Base-by-base conservation (phyloP, 1,140 invertebrate genomes). In the Argopecten irradians region DNA sequence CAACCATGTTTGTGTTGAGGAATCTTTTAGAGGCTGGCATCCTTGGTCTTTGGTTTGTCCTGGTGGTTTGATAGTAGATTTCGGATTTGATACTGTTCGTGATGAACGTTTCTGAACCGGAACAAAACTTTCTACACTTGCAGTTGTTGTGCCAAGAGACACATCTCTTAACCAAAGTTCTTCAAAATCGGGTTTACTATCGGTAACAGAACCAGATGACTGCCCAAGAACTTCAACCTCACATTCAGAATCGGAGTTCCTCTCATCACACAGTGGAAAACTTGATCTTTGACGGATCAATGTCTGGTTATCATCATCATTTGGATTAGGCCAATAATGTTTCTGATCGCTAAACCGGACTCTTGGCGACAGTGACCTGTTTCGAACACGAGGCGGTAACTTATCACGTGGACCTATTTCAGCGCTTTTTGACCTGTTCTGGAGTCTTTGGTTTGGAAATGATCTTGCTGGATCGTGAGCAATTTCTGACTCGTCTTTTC, bases 1-100 rank as follows among this genome's bases (percentile, higher is more conserved):
- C 34, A 90, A 55, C 86, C 86, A 90, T 11, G 89, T 90, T n/a
- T 90, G 89, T 32, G 89, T 88, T 8, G 89, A 86, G 39, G 84
- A 86, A 14, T 90, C 87, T 82, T 83, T 88, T 7, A 71, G 22
- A 71, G 55, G 55, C 55, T 71, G 55, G 28, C 55, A 71, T n/a
- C 55, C n/a, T 71, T 71, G 55, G 16, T 71, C 55, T n/a, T 71
- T 71, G 5, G 8, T 71, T 28, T 28, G 43, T 2, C 19, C 19
- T 46, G 43, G 2, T 46, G 9, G 13, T 46, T 19, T 46, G 3
- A 19, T 46, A 8, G 22, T 19, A 46, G 13, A 28, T 71, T 71
- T 71, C 55, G n/a, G 55, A 8, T 28, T 71, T n/a, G 13, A 28
- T 7, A 16, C 22, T 28, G n/a, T 22, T n/a, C n/a, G n/a, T 28